Evolutionary conservation across 1,140 invertebrate species (phyloP).

Genomic region (Formica exsecta): DNA sequence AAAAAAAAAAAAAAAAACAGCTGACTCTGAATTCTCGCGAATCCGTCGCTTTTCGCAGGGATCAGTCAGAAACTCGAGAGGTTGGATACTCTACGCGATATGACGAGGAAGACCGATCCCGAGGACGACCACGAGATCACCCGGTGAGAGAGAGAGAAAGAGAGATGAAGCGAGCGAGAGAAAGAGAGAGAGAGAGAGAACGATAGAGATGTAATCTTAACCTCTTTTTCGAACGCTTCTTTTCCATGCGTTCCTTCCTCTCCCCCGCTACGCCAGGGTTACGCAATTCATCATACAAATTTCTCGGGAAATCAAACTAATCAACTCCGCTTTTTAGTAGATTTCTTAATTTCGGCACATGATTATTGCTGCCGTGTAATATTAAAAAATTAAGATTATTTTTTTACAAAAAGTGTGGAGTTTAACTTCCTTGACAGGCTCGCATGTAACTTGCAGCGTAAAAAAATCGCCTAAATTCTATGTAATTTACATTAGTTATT

Average conservation of each 20-base stretch:
- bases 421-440: too few relatives aligned
- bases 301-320: too few relatives aligned
- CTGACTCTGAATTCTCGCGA: background rate
- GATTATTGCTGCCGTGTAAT: too few relatives aligned
- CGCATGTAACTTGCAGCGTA: conserved; percentile 38
- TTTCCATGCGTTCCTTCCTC: conserved; percentile 44
- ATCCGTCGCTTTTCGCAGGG: conserved; percentile 82
- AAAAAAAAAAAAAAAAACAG: too few relatives aligned
- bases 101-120: conserved; percentile 88
- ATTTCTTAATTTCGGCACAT: too few relatives aligned
- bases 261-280: conserved; percentile 45
- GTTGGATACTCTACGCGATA: conserved; percentile 89
- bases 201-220: conserved; percentile 62
- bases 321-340: too few relatives aligned
- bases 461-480: background rate
- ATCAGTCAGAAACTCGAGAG: conserved; percentile 90
- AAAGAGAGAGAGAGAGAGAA: background rate
- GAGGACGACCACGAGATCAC: conserved; percentile 87
- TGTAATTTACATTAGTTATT: background rate
- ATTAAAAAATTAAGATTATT: too few relatives aligned
- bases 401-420: too few relatives aligned
- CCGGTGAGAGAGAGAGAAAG: conserved; percentile 85
- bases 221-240: conserved; percentile 20
- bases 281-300: conserved; percentile 68
- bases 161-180: conserved; percentile 80